These are phyloP conservation scores for Trachythela sp. DNA, from an alignment of 64 coral and sea anemone species.

Conservation along the genomic window DNA sequence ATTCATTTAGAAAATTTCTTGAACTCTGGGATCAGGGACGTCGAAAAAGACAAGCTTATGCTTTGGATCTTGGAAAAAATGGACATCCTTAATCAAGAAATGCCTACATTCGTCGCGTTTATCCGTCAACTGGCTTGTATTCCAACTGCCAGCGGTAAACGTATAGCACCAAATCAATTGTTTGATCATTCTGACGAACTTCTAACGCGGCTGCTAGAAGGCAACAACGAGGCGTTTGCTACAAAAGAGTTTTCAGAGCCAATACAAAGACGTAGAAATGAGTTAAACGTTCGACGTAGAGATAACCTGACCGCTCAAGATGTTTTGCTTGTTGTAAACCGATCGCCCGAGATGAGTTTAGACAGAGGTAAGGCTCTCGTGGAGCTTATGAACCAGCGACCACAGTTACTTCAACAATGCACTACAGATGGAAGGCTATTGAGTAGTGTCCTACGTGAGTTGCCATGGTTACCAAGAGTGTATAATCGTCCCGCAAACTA, in stretches of 20 bases:
- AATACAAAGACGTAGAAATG: neutral
- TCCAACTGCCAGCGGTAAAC: neutral
- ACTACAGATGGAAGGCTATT: neutral
- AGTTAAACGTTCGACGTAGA: neutral
- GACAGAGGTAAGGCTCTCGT: neutral
- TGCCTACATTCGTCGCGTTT: neutral
- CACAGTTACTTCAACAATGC: neutral
- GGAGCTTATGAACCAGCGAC: neutral
- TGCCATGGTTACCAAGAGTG: slow-evolving; percentile 10
- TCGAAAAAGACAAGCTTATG: neutral
- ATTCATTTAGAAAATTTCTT: neutral
- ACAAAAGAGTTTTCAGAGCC: neutral
- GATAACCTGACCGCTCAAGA: neutral
- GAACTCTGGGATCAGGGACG: neutral
- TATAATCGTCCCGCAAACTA: neutral
- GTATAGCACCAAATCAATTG: neutral
- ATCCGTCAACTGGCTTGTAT: neutral
- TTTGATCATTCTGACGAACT: slow-evolving; percentile 13
- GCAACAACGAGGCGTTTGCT: neutral
- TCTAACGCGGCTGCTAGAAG: neutral
- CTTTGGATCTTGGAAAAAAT: neutral
- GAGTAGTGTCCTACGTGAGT: neutral
- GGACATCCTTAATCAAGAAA: neutral
- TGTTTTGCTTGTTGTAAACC: neutral
- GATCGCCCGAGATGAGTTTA: neutral